phyloP scores from a whole-genome alignment of 2,797 vertebrate species.

The Hafferia zeledoni region DNA sequence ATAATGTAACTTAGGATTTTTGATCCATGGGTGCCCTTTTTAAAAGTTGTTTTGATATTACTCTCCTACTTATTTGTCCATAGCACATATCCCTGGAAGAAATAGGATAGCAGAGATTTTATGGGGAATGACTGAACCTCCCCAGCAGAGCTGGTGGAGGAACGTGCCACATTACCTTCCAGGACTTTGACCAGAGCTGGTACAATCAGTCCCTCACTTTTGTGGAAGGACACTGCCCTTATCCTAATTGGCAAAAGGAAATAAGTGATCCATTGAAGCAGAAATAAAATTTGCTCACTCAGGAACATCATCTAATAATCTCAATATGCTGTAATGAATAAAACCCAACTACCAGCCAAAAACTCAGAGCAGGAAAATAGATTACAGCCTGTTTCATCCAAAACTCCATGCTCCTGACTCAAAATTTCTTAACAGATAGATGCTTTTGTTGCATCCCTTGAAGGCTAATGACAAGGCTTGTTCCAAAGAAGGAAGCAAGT shows the following conservation, averaged over 20 bases:
- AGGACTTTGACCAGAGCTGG: neutral
- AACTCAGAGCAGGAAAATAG: neutral
- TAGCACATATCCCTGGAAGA: neutral
- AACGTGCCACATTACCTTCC: neutral
- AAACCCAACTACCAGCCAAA: neutral
- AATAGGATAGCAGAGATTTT: neutral
- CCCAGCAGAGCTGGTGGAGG: neutral
- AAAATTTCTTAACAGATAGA: neutral
- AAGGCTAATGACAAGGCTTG: neutral
- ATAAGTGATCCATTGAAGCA: neutral
- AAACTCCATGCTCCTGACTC: neutral
- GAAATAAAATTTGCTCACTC: neutral
- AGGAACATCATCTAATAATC: neutral
- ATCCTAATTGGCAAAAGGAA: neutral
- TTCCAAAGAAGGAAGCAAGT: neutral
- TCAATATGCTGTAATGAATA: neutral
- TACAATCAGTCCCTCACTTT: neutral
- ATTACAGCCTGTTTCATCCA: neutral
- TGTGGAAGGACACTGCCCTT: neutral
- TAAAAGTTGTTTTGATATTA: neutral
- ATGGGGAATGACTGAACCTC: neutral
- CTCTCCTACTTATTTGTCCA: neutral
- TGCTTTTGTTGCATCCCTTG: neutral
- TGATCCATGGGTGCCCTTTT: neutral
- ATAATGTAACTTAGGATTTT: neutral